Evolutionary conservation across 2,113 vertebrate species (phyloP).

Genomic region (Grammomys surdaster): DNA sequence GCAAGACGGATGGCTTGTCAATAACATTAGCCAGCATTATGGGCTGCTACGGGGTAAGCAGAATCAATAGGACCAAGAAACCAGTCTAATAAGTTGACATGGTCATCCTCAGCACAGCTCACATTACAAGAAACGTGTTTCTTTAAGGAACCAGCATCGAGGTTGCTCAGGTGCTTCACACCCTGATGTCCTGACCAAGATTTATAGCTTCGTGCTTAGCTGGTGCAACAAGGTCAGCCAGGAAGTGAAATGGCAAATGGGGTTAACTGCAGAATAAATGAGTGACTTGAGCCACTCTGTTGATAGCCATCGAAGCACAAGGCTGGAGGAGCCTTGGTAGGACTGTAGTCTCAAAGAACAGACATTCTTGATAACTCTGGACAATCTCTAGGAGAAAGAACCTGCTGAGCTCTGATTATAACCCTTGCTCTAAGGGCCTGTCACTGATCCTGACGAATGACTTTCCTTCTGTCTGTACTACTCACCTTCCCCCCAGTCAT

Average conservation of each 20-base stretch:
- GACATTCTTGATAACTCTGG: background rate
- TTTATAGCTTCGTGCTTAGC: slow-evolving; percentile 85
- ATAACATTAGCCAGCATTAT: slow-evolving; percentile 99
- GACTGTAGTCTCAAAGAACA: background rate
- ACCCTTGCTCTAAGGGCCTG: background rate
- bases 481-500: slow-evolving; percentile 61
- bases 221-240: slow-evolving; percentile 65
- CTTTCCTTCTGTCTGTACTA: slow-evolving; percentile 60
- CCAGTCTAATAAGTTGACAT: slow-evolving; percentile 95
- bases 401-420: background rate
- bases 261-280: slow-evolving; percentile 81
- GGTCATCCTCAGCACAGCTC: slow-evolving; percentile 91
- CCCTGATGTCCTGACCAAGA: slow-evolving; percentile 87
- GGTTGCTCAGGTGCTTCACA: slow-evolving; percentile 86
- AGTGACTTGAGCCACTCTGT: background rate
- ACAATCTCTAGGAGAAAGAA: too few relatives aligned
- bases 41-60: slow-evolving; percentile 94
- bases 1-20: slow-evolving; percentile 97
- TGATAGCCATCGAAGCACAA: background rate
- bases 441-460: slow-evolving; percentile 51
- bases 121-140: slow-evolving; percentile 95
- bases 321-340: accelerated
- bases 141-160: slow-evolving; percentile 91
- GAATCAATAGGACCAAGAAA: slow-evolving; percentile 95
- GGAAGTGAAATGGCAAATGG: slow-evolving; percentile 79